A percentile compares a stretch with the other conserved stretches of the same genome.
These are phyloP conservation scores for Paguma larvata DNA, from an alignment of 2,797 vertebrate species.

Conservation along the genomic window DNA sequence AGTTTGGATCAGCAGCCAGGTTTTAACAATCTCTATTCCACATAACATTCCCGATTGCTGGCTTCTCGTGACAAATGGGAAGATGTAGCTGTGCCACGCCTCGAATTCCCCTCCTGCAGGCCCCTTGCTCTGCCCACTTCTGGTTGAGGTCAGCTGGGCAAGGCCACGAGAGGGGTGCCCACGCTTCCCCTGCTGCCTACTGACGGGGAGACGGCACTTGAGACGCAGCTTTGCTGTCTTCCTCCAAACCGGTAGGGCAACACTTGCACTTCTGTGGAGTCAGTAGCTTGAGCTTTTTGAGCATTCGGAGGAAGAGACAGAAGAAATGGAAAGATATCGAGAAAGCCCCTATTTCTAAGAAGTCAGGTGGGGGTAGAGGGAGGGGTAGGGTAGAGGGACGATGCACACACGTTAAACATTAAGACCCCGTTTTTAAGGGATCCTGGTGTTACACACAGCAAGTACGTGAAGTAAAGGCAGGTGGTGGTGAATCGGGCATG, in stretches of 20 bases:
- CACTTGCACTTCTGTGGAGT: not conserved
- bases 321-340: not conserved
- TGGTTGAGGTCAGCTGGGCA: not conserved
- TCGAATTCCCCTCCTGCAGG: not conserved
- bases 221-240: not conserved
- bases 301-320: not conserved
- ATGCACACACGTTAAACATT: not conserved
- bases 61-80: not conserved
- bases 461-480: not conserved
- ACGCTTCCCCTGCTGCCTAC: not conserved
- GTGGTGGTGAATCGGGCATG: not conserved
- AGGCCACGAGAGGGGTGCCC: not conserved
- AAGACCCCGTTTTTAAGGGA: not conserved
- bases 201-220: not conserved
- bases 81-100: not conserved
- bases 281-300: not conserved
- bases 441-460: not conserved
- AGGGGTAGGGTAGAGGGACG: not conserved
- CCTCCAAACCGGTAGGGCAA: not conserved
- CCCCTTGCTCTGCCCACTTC: not conserved
- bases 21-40: conserved; percentile 39
- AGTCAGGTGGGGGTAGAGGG: not conserved
- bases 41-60: not conserved
- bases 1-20: conserved; percentile 26
- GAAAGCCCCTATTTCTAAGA: conserved; percentile 1